Percentiles rank a stretch among this genome's conserved stretches.
Conservation (phyloP, 2,888 invertebrate species). For the Amblyteles armatorius region DNA sequence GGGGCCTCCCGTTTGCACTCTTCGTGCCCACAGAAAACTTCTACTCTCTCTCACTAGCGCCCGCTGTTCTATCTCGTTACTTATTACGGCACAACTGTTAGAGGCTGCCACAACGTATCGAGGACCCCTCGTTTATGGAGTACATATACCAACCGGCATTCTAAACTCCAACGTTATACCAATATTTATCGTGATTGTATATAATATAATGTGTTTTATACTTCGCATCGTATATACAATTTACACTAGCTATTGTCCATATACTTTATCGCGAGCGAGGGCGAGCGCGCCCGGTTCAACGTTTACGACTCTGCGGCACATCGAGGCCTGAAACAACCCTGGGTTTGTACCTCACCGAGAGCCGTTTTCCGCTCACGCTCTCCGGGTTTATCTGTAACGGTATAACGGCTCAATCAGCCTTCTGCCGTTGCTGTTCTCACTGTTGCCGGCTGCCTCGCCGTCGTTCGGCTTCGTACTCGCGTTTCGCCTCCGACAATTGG, state of each 20-base stretch:
- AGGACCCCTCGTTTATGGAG: constrained; percentile 1
- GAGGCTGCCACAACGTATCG: not conserved
- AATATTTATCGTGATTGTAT: constrained; percentile 54
- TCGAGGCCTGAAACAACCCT: not conserved
- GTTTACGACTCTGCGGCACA: constrained; percentile 47
- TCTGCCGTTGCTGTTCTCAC: constrained; percentile 15
- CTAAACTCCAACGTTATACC: constrained; percentile 10
- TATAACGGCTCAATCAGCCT: constrained; percentile 57
- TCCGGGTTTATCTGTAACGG: constrained; percentile 44
- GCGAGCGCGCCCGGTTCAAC: constrained; percentile 38
- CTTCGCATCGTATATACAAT: constrained; percentile 42
- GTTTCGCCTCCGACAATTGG: constrained; percentile 41
- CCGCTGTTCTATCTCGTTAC: constrained; percentile 26
- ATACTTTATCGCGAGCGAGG: constrained; percentile 48
- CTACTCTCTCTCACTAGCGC: constrained; percentile 9
- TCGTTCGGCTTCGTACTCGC: constrained; percentile 20
- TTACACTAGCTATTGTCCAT: constrained; percentile 49
- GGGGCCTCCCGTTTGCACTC: constrained; percentile 30
- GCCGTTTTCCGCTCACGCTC: constrained; percentile 54
- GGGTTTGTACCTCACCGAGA: constrained; percentile 21
- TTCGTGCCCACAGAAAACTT: not conserved
- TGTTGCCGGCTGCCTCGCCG: constrained; percentile 79
- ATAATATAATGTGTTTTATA: constrained; percentile 27
- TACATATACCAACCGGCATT: constrained; percentile 14
- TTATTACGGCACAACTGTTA: constrained; percentile 21